Conservation (phyloP, 2,888 invertebrate species). For the Ornithoptera priamus region DNA sequence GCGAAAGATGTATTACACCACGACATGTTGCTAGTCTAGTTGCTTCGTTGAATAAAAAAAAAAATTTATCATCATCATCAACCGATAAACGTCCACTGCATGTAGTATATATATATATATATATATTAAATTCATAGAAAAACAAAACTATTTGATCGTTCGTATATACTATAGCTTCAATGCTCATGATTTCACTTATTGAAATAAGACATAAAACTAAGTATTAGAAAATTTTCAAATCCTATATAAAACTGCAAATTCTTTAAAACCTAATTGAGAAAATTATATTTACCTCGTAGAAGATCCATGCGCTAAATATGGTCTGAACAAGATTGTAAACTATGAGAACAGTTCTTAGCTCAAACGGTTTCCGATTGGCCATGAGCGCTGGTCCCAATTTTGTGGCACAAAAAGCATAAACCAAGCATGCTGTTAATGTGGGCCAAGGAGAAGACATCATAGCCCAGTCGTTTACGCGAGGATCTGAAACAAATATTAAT, state of each 20-base stretch:
- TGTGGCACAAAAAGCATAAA: slow-evolving; percentile 91
- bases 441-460: slow-evolving; percentile 95
- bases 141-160: neutral
- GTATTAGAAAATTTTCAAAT: neutral
- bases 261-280: neutral
- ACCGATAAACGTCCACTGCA: too few relatives aligned
- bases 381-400: slow-evolving; percentile 91
- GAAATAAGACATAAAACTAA: neutral
- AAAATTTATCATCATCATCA: too few relatives aligned
- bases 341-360: slow-evolving; percentile 88
- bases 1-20: neutral
- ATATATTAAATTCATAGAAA: too few relatives aligned
- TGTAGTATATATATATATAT: too few relatives aligned
- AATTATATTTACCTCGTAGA: slow-evolving; percentile 86
- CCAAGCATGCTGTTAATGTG: slow-evolving; percentile 89
- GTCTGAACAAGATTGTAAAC: slow-evolving; percentile 95
- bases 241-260: neutral
- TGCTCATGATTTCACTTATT: neutral
- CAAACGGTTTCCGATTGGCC: slow-evolving; percentile 93
- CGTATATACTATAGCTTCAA: neutral
- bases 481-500: slow-evolving; percentile 82
- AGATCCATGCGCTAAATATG: slow-evolving; percentile 93
- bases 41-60: too few relatives aligned
- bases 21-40: too few relatives aligned
- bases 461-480: slow-evolving; percentile 92